Percentiles rank a stretch among this genome's conserved stretches.
Conservation (phyloP, 2,113 vertebrate genomes). For the Atherinomorus stipes region DNA sequence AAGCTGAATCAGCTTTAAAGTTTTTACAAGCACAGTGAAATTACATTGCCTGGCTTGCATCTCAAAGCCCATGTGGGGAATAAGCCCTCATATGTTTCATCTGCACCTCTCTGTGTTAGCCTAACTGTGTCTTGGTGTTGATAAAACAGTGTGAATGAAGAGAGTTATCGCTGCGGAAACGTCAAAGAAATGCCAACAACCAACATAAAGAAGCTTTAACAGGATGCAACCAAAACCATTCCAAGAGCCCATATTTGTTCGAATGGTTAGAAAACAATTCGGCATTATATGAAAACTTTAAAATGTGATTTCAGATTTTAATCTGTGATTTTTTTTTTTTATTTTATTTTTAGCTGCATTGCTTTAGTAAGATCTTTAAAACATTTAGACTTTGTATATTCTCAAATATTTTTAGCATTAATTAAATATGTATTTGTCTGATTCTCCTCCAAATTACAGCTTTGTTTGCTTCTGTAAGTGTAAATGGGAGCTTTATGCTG, state of each 20-base stretch:
- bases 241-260: not conserved
- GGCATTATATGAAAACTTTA: too few relatives aligned
- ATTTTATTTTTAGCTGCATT: too few relatives aligned
- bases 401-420: too few relatives aligned
- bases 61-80: conserved; percentile 27
- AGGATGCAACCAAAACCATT: not conserved
- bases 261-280: not conserved
- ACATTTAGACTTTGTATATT: too few relatives aligned
- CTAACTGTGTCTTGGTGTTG: conserved; percentile 23
- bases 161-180: conserved; percentile 3
- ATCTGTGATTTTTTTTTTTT: too few relatives aligned
- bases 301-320: too few relatives aligned
- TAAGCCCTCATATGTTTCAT: conserved; percentile 26
- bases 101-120: conserved; percentile 19
- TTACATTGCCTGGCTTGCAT: conserved; percentile 12
- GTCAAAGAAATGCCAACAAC: not conserved
- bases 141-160: conserved; percentile 23
- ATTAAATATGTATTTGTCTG: too few relatives aligned
- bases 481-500: conserved; percentile 24
- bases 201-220: not conserved
- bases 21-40: conserved; percentile 13
- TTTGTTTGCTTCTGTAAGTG: conserved; percentile 10
- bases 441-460: not conserved
- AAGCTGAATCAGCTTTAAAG: conserved; percentile 25
- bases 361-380: too few relatives aligned